Percentiles rank a stretch among this genome's conserved stretches.
Conservation (phyloP, 1,140 invertebrate species). For the Drosophila ogumai region DNA sequence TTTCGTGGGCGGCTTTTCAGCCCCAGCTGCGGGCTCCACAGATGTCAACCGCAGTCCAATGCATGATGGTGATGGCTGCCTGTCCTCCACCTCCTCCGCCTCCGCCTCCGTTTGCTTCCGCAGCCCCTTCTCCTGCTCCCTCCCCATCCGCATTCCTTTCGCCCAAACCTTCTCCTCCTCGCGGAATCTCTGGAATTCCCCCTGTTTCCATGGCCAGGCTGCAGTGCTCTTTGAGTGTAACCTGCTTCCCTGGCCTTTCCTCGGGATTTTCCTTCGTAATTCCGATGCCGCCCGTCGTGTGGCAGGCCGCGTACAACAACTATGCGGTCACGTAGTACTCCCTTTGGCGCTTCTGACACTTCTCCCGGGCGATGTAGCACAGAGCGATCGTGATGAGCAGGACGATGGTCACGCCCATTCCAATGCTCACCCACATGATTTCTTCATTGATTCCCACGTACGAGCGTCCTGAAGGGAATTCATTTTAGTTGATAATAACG, state of each 20-base stretch:
- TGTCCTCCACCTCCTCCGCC: conserved; percentile 2
- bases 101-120: neutral
- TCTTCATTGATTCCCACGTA: conserved; percentile 93
- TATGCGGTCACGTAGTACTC: conserved; percentile 90
- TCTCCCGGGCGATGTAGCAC: conserved; percentile 92
- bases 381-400: conserved; percentile 92
- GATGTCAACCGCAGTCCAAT: conserved; percentile 68
- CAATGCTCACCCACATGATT: conserved; percentile 94
- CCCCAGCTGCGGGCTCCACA: conserved; percentile 68
- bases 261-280: too few relatives aligned
- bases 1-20: conserved; percentile 25
- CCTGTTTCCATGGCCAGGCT: conserved; percentile 3
- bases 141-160: neutral
- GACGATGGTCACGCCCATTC: conserved; percentile 93
- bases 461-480: conserved; percentile 87
- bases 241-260: conserved; percentile 17
- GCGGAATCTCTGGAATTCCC: conserved; percentile 5
- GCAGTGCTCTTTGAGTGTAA: neutral
- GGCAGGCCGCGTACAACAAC: conserved; percentile 75
- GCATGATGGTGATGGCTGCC: conserved; percentile 54
- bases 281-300: conserved; percentile 22
- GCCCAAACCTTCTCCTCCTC: neutral
- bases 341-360: conserved; percentile 89
- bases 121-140: neutral
- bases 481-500: too few relatives aligned